Evolutionary conservation across 2,113 vertebrate genomes (phyloP), one percentile per base, ranked within the genome.

Genomic region (Lethenteron reissneri): DNA sequence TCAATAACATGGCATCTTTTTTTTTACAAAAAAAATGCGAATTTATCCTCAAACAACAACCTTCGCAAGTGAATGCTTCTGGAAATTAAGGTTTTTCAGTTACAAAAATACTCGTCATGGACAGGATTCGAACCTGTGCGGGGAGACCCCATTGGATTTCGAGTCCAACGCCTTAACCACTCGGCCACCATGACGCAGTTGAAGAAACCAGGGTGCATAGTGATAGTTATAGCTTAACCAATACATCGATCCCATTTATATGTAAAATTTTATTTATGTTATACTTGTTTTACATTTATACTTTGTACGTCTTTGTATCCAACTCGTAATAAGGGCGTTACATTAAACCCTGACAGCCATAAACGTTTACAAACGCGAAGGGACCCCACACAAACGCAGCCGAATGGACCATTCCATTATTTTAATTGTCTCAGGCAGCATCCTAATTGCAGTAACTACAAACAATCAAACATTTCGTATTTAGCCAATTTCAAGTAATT

Each of bases 111-210:
- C 9, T 17, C 64, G 64, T 68, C 64, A 68, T 68, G 64, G 64
- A 68, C 64, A 68, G 64, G 64, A 68, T 68, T 68, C 64, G 64
- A 68, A 68, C 64, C 64, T 68, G 64, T 68, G 64, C 64, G 64
- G 64, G 64, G 64, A 68, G 25, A 68, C 64, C 64, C 64, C 64
- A 68, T 68, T 68, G 64, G 64, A 68, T 68, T 68, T 68, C 64
- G 64, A 68, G 64, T 68, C 64, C 64, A 68, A 68, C 64, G 64
- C 64, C 64, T 68, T 68, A 68, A 68, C 64, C 64, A 68, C 64
- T 68, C 64, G 64, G 64, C 64, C 64, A 68, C 64, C 64, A 68
- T 68, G 64, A 68, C 64, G 25, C 10, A 11, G n/a, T 17, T 11
- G 9, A 9, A 68, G 25, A 10, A 8, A 1, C n/a, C n/a, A 10